Evolutionary conservation across 2,113 vertebrate species (phyloP).

Genomic region (Corvus cornix): DNA sequence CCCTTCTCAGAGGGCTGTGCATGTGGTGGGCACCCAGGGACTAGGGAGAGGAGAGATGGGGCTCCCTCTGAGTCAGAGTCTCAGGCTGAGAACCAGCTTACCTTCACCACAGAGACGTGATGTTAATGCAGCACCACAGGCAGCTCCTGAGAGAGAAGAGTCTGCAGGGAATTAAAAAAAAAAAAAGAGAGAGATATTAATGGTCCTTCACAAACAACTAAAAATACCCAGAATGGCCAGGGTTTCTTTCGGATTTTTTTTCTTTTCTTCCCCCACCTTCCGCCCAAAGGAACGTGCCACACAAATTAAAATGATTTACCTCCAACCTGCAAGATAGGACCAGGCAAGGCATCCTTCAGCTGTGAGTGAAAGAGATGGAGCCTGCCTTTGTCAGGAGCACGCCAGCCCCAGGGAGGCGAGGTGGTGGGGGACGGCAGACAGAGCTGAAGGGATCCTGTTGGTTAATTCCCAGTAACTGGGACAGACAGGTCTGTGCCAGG

Average conservation of each 20-base stretch:
- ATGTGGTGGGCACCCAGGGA: not conserved
- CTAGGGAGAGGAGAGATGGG: not conserved
- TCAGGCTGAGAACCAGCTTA: not conserved
- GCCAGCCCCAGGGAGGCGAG: not conserved
- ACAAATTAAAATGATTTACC: constrained; percentile 37
- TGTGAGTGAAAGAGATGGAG: not conserved
- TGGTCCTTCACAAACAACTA: constrained; percentile 32
- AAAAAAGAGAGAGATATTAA: not conserved
- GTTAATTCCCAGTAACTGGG: not conserved
- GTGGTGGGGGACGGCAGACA: not conserved
- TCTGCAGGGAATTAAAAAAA: not conserved
- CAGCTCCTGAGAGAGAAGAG: not conserved
- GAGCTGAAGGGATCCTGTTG: not conserved
- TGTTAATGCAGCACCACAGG: not conserved
- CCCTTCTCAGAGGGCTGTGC: not conserved
- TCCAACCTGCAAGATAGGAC: not conserved
- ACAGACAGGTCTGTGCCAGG: constrained; percentile 5
- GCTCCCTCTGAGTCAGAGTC: rapidly evolving
- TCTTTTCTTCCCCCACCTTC: no score
- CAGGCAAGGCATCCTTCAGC: not conserved
- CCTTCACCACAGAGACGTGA: not conserved
- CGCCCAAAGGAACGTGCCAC: not conserved
- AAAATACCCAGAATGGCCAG: constrained; percentile 35
- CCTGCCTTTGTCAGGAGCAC: not conserved
- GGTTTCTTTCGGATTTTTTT: not conserved